These are phyloP conservation scores for Microchirus variegatus DNA, from an alignment of 2,797 vertebrate species.

Conservation along the genomic window DNA sequence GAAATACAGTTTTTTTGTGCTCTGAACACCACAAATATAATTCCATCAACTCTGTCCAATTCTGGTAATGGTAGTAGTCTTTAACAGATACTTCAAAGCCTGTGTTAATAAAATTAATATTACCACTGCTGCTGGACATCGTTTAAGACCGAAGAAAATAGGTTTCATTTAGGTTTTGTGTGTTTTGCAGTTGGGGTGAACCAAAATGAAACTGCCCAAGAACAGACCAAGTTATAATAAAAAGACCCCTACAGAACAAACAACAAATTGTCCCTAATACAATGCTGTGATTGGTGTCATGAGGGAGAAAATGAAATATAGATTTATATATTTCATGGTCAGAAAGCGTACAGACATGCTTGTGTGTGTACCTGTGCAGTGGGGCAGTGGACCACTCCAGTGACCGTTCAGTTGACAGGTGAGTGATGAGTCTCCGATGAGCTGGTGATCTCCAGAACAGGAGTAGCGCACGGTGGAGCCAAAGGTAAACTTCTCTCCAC, in stretches of 20 bases:
- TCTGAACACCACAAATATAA: slow-evolving; percentile 2
- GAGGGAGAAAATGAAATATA: background rate
- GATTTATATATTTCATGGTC: background rate
- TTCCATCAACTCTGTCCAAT: slow-evolving; percentile 15
- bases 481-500: slow-evolving; percentile 93
- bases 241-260: background rate
- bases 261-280: background rate
- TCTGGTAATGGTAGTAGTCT: slow-evolving; percentile 11
- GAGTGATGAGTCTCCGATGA: slow-evolving; percentile 89
- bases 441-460: slow-evolving; percentile 86
- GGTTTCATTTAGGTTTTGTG: background rate
- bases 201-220: background rate
- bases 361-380: slow-evolving; percentile 91
- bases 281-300: background rate
- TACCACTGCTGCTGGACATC: slow-evolving; percentile 5
- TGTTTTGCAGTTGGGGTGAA: background rate
- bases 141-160: background rate
- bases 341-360: background rate
- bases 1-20: slow-evolving; percentile 4
- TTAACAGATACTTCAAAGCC: slow-evolving; percentile 4
- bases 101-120: slow-evolving; percentile 10
- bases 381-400: slow-evolving; percentile 94
- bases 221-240: background rate
- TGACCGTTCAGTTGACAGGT: slow-evolving; percentile 94
- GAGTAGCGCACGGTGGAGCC: slow-evolving; percentile 91